phyloP scores from a whole-genome alignment of 2,888 invertebrate genomes.

The Nomada ruficornis region DNA sequence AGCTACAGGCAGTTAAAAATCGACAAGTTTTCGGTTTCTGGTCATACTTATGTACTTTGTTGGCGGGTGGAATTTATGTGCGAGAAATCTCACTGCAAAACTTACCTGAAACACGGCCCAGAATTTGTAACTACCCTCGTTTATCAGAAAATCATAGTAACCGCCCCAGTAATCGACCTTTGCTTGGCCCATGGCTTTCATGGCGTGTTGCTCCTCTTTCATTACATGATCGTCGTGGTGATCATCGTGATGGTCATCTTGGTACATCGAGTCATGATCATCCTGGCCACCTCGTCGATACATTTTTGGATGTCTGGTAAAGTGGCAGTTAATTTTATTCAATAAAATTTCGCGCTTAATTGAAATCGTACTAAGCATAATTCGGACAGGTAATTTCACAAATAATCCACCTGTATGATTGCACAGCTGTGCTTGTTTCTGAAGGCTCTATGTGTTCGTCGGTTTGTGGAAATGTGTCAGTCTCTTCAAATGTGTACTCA shows the following conservation, averaged over 20 bases:
- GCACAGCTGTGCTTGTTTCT: constrained; percentile 70
- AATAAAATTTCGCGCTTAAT: background rate
- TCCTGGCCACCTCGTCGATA: constrained; percentile 70
- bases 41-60: too few relatives aligned
- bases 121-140: constrained; percentile 95
- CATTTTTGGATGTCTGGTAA: constrained; percentile 72
- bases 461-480: constrained; percentile 38
- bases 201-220: constrained; percentile 54
- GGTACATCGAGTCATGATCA: constrained; percentile 39
- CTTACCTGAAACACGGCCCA: constrained; percentile 94
- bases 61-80: too few relatives aligned
- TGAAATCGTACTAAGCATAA: background rate
- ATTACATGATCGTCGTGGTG: constrained; percentile 84
- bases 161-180: constrained; percentile 91
- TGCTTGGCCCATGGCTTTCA: constrained; percentile 86
- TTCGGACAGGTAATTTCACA: background rate
- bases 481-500: constrained; percentile 18
- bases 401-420: constrained; percentile 72
- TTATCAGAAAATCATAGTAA: constrained; percentile 94
- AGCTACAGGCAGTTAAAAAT: too few relatives aligned
- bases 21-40: too few relatives aligned
- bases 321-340: background rate
- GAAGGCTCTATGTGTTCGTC: constrained; percentile 55
- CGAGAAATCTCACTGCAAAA: background rate
- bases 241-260: constrained; percentile 49